phyloP scores from a whole-genome alignment of 2,113 vertebrate species.

The Pyrgilauda ruficollis region DNA sequence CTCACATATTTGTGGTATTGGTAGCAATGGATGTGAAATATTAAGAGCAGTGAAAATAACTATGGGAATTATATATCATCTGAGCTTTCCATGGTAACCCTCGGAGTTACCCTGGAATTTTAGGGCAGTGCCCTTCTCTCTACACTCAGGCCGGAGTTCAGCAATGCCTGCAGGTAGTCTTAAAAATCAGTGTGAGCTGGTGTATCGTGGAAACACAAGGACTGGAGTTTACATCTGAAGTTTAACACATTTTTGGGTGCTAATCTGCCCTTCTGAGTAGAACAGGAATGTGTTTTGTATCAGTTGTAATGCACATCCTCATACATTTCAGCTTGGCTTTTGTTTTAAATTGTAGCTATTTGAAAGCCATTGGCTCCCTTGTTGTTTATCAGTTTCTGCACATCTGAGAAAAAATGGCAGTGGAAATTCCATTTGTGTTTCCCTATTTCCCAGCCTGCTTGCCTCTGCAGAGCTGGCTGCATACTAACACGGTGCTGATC shows the following conservation, averaged over 20 bases:
- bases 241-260: neutral
- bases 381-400: neutral
- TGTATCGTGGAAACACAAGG: neutral
- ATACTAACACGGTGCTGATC: accelerated
- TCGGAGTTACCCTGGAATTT: neutral
- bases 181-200: neutral
- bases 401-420: neutral
- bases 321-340: neutral
- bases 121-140: neutral
- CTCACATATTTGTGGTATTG: neutral
- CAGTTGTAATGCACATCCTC: neutral
- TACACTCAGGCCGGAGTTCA: neutral
- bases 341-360: neutral
- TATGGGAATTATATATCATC: neutral
- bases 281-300: neutral
- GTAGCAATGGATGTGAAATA: neutral
- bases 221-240: neutral
- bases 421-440: neutral
- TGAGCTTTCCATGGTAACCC: neutral
- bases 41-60: neutral
- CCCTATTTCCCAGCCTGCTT: neutral
- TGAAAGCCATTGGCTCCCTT: neutral
- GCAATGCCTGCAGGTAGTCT: neutral
- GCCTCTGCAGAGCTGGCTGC: neutral
- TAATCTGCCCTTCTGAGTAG: neutral